Evolutionary conservation across 2,797 vertebrate genomes (phyloP), one percentile per base, ranked within the genome.

Genomic region (Tangara arthus): DNA sequence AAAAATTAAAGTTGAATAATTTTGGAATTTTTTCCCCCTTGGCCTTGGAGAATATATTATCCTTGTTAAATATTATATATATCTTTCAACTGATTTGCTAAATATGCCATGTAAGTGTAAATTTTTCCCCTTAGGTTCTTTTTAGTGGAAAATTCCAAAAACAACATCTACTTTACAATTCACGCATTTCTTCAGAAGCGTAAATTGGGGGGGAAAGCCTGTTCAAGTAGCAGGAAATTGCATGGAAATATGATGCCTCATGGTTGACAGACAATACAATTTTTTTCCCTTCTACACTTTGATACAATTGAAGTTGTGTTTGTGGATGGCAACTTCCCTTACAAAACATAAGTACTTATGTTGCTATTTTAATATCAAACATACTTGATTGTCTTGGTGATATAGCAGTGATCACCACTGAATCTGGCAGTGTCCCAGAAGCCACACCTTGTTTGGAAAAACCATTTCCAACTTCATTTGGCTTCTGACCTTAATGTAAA

Each of bases 391-490:
- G 20, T 66, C 53, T 59, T 73, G 32, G 16, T 92, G 59, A 44
- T 52, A 82, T 13, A 89, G 37, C 22, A 81, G 35, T 59, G n/a
- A 84, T 83, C 81, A 76, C 4, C 21, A 35, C 52, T 81, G 69
- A 85, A 90, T 93, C 44, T 63, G 53, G 47, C 87, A 80, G 11
- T 65, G 32, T 60, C 50, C 12, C 55, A 75, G 37, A 85, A 89
- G 42, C 34, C 50, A 35, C 55, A 69, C 41, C 32, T 65, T 92
- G 19, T 59, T 71, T 64, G 69, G 49, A 44, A 94, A 94, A 95
- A 91, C 35, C 75, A 85, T 94, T 94, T 96, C 68, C 37, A 76
- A 71, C 15, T 84, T 82, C 19, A 71, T 93, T 88, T 91, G 55
- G 5, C 70, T 82, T 85, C 56, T 95, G 84, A 90, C 42, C 42